Percentiles rank a stretch among this genome's conserved stretches.
Conservation (phyloP, 1,140 invertebrate species). For the Octopus bimaculoides region DNA sequence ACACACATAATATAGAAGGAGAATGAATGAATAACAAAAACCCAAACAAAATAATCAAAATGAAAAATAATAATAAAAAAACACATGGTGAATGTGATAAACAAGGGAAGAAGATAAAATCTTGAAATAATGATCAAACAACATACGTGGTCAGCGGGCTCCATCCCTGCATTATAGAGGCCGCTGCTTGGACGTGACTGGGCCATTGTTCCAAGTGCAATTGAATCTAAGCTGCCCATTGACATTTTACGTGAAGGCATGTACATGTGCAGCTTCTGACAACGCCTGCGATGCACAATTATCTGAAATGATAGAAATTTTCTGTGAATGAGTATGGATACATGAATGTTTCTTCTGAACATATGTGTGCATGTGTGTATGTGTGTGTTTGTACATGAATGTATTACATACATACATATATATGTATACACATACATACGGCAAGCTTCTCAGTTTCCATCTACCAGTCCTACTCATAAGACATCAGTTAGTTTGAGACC, state of each 20-base stretch:
- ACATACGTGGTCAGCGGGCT: slow-evolving; percentile 21
- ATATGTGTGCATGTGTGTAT: neutral
- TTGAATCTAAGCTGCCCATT: slow-evolving; percentile 41
- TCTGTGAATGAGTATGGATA: neutral
- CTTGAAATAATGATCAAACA: neutral
- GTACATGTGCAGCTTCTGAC: slow-evolving; percentile 18
- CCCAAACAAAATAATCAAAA: too few relatives aligned
- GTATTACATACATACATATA: neutral
- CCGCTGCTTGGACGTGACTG: slow-evolving; percentile 46
- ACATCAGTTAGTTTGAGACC: too few relatives aligned
- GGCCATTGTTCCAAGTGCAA: slow-evolving; percentile 39
- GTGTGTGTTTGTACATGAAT: neutral
- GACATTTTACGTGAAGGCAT: slow-evolving; percentile 21
- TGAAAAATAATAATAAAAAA: too few relatives aligned
- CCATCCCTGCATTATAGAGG: slow-evolving; percentile 44
- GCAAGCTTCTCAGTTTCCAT: neutral
- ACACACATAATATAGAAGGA: neutral
- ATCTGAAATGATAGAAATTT: slow-evolving; percentile 25
- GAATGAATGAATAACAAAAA: too few relatives aligned
- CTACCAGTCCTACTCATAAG: too few relatives aligned
- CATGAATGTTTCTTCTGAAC: neutral
- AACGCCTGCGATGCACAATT: slow-evolving; percentile 23
- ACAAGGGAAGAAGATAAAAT: neutral
- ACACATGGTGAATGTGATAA: too few relatives aligned
- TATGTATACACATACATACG: neutral